Conservation (phyloP, 2,888 invertebrate genomes). For the Himalopsyche kuldschensis region DNA sequence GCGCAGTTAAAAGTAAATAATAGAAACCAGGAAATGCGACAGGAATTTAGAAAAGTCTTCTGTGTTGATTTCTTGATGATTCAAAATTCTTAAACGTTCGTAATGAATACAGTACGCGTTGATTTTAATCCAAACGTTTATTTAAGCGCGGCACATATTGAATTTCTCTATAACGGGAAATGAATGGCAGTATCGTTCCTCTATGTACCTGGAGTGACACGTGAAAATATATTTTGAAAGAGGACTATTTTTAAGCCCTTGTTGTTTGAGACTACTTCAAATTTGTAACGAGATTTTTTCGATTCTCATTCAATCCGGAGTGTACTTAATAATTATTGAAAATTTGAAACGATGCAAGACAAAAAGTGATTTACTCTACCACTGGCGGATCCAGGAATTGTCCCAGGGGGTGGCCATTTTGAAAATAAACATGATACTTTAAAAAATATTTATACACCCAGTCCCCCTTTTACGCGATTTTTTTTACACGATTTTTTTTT, state of each 20-base stretch:
- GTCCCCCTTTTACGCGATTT: too few relatives aligned
- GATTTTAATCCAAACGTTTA: neutral
- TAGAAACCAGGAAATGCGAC: neutral
- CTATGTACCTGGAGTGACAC: neutral
- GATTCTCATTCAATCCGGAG: too few relatives aligned
- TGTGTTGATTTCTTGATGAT: neutral
- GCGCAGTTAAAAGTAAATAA: too few relatives aligned
- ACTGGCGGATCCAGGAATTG: too few relatives aligned
- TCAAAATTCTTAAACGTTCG: neutral
- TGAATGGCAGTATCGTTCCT: neutral
- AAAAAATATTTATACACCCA: too few relatives aligned
- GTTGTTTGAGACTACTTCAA: neutral
- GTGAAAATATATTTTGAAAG: neutral
- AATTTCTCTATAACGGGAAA: neutral
- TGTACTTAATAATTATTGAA: too few relatives aligned
- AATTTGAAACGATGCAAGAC: too few relatives aligned
- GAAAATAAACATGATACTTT: too few relatives aligned
- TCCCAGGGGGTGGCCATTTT: too few relatives aligned
- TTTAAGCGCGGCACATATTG: neutral
- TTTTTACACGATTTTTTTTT: too few relatives aligned
- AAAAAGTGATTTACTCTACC: too few relatives aligned
- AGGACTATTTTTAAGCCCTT: neutral
- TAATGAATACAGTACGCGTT: neutral
- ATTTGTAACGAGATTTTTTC: too few relatives aligned
- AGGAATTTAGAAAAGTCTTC: neutral